phyloP scores from a whole-genome alignment of 2,113 vertebrate species.

The Paratilapia polleni region DNA sequence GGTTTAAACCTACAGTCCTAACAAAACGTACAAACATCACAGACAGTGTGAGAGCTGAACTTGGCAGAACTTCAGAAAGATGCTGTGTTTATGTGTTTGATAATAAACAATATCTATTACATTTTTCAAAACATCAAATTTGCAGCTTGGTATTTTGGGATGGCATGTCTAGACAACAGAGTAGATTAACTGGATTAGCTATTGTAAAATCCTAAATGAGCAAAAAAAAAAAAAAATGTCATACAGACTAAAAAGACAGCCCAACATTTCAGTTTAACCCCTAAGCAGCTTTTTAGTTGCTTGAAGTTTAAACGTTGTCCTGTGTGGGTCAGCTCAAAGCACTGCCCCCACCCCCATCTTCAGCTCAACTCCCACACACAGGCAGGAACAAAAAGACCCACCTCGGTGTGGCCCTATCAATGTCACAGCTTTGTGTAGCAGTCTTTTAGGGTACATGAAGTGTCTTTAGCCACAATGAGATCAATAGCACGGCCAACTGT shows the following conservation, averaged over 20 bases:
- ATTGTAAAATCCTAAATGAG: constrained; percentile 53
- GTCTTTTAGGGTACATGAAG: constrained; percentile 82
- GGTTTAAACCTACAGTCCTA: constrained; percentile 72
- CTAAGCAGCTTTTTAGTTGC: constrained; percentile 49
- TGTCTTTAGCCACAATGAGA: constrained; percentile 80
- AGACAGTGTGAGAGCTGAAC: constrained; percentile 52
- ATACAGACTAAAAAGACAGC: constrained; percentile 22
- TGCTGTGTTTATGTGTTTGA: not conserved
- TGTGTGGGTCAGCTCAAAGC: constrained; percentile 65
- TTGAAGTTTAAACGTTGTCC: constrained; percentile 62
- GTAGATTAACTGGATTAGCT: constrained; percentile 55
- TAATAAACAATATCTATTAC: constrained; percentile 27
- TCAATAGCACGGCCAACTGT: constrained; percentile 76
- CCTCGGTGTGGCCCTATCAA: constrained; percentile 80
- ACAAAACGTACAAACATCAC: constrained; percentile 67
- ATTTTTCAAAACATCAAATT: constrained; percentile 35
- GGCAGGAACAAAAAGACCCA: constrained; percentile 78
- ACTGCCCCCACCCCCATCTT: constrained; percentile 68
- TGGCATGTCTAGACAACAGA: constrained; percentile 51
- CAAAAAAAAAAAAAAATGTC: constrained; percentile 43
- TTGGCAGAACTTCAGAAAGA: constrained; percentile 60
- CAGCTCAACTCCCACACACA: constrained; percentile 75
- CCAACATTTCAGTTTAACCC: constrained; percentile 63
- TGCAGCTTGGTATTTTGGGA: constrained; percentile 1
- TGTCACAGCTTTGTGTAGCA: constrained; percentile 79